A percentile compares a stretch with the other conserved stretches of the same genome.
Conservation (phyloP, 2,888 invertebrate genomes). For the Dilophus febrilis region DNA sequence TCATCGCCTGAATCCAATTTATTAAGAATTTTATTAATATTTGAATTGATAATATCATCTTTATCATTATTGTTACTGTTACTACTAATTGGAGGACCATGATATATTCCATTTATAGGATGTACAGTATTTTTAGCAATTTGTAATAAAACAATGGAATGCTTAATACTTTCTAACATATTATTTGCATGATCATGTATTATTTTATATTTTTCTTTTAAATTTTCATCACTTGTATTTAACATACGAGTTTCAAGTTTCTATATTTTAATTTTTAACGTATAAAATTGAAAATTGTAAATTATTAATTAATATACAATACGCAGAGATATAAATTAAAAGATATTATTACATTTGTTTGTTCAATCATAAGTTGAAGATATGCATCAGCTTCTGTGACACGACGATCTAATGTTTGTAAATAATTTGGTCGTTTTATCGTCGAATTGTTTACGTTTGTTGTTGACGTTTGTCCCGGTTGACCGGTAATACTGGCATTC, state of each 20-base stretch:
- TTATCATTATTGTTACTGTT: no score
- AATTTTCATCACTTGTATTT: conserved; percentile 41
- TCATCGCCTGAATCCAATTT: no score
- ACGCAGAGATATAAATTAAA: conserved; percentile 11
- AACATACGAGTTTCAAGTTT: conserved; percentile 49
- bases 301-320: conserved; percentile 5
- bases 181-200: conserved; percentile 61
- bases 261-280: conserved; percentile 37
- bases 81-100: conserved; percentile 33
- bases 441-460: no score
- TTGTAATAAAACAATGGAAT: conserved; percentile 94
- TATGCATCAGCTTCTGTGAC: conserved; percentile 92
- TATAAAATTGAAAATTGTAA: conserved; percentile 1
- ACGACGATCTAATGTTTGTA: conserved; percentile 69
- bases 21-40: no score
- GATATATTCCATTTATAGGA: conserved; percentile 79
- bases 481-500: conserved; percentile 22
- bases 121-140: conserved; percentile 93
- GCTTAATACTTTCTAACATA: conserved; percentile 94
- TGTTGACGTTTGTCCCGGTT: conserved; percentile 15
- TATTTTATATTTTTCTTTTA: conserved; percentile 48
- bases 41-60: no score
- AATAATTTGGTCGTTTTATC: conserved; percentile 26
- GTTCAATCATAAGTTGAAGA: conserved; percentile 87
- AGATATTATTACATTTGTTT: conserved; percentile 59